Evolutionary conservation across 2,888 invertebrate species (phyloP), one percentile per base, ranked within the genome.

Genomic region (Acleris literana): DNA sequence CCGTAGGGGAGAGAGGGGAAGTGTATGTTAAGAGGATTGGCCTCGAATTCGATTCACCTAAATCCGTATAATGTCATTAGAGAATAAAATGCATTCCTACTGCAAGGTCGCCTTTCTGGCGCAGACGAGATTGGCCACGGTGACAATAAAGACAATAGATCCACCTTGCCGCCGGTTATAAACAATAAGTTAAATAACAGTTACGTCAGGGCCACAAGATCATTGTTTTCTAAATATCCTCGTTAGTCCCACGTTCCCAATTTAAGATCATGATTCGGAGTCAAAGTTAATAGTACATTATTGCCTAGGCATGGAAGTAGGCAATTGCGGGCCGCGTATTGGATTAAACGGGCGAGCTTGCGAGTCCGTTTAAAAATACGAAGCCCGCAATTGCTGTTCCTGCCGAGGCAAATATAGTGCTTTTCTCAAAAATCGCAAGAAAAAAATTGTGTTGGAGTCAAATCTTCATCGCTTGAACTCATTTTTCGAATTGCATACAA

Each of bases 151-250:
- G 11, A 57, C 57, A 57, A 57, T 57, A 25, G 57, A 20, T 18
- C 54, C 43, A 13, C 57, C 57, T 57, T 57, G 57, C 20, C 43
- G 55, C 17, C 17, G n/a, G 6, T 55, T 20, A 22, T 44, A 44
- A n/a, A 39, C 9, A 20, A 22, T 52, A 13, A 1, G 60, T 65
- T 64, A 64, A 64, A 65, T 65, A 60, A 65, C 55, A 25, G 25
- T 65, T 65, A 65, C 64, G 60, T 65, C 64, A 60, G 64, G 64
- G 64, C 22, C 57, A n/a, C 44, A 18, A 46, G 44, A 44, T 57
- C 18, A 60, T 60, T 65, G 66, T 66, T 33, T 4, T 17, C 6
- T 13, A 20, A 56, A 56, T 22, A 51, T 29, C 60, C 39, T 55
- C 9, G 46, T 18, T 39, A 54, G 53, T 65, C 60, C 22, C 64